A percentile compares a stretch with the other conserved stretches of the same genome.
These are phyloP conservation scores for Drymonia ruficornis DNA, from an alignment of 2,888 invertebrate species.

Conservation along the genomic window DNA sequence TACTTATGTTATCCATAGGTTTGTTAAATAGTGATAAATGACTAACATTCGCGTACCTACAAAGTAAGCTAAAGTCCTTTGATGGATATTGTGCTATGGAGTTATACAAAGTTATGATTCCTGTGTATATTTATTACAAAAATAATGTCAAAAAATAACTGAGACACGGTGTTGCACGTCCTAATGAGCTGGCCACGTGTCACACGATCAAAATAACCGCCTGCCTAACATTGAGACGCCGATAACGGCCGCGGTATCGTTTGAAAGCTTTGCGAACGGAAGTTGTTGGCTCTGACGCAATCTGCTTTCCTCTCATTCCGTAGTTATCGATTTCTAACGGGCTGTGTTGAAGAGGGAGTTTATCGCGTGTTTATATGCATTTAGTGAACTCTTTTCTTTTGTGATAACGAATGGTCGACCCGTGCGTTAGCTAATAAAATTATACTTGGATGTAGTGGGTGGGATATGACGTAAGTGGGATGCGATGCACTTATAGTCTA, in stretches of 20 bases:
- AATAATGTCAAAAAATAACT: slow-evolving; percentile 21
- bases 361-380: background rate
- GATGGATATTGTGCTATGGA: too few species aligned
- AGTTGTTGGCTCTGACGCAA: slow-evolving; percentile 37
- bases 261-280: slow-evolving; percentile 30
- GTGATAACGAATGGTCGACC: background rate
- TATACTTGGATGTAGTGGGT: too few species aligned
- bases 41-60: too few species aligned
- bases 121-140: background rate
- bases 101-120: too few species aligned
- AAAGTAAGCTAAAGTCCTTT: too few species aligned
- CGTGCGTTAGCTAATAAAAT: too few species aligned
- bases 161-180: slow-evolving; percentile 29
- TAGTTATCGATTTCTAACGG: slow-evolving; percentile 21
- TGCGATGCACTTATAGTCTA: too few species aligned
- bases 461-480: too few species aligned
- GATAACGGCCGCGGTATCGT: slow-evolving; percentile 34
- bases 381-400: slow-evolving; percentile 4
- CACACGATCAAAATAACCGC: slow-evolving; percentile 17
- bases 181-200: slow-evolving; percentile 37
- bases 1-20: too few species aligned
- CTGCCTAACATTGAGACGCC: slow-evolving; percentile 24
- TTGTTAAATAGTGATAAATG: too few species aligned
- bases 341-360: slow-evolving; percentile 5
- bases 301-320: slow-evolving; percentile 31